Conservation (phyloP, 1,140 invertebrate genomes). For the Drosophila simulans region DNA sequence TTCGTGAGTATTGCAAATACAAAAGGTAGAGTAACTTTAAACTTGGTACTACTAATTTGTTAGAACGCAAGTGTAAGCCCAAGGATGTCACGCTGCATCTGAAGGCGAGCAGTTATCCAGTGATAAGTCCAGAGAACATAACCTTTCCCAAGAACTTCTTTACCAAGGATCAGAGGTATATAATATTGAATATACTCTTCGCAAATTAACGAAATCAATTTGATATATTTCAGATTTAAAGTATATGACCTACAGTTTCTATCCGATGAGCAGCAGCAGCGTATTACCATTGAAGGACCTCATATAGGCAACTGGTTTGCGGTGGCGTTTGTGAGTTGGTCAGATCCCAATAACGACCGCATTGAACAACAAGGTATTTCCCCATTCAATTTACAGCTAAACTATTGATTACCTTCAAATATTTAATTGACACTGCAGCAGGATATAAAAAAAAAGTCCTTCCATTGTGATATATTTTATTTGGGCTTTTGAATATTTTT, state of each 20-base stretch:
- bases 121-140: conserved; percentile 91
- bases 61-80: conserved; percentile 86
- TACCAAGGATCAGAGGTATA: conserved; percentile 84
- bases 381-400: neutral
- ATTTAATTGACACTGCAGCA: neutral
- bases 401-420: neutral
- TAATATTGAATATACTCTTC: rapidly evolving
- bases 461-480: neutral
- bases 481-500: neutral
- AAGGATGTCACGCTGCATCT: conserved; percentile 88
- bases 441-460: neutral
- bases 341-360: conserved; percentile 88
- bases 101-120: conserved; percentile 91
- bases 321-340: conserved; percentile 90
- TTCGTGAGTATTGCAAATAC: conserved; percentile 67
- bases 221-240: conserved; percentile 41
- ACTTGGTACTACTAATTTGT: conserved; percentile 1
- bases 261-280: conserved; percentile 85
- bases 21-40: neutral
- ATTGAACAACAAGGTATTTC: conserved; percentile 89
- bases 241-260: conserved; percentile 83
- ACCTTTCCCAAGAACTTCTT: conserved; percentile 88
- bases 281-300: conserved; percentile 87
- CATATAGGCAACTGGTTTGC: conserved; percentile 92
- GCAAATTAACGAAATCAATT: neutral